Percentiles rank a stretch among this genome's conserved stretches.
Conservation (phyloP, 2,888 invertebrate species). For the Cremastinae sp. region DNA sequence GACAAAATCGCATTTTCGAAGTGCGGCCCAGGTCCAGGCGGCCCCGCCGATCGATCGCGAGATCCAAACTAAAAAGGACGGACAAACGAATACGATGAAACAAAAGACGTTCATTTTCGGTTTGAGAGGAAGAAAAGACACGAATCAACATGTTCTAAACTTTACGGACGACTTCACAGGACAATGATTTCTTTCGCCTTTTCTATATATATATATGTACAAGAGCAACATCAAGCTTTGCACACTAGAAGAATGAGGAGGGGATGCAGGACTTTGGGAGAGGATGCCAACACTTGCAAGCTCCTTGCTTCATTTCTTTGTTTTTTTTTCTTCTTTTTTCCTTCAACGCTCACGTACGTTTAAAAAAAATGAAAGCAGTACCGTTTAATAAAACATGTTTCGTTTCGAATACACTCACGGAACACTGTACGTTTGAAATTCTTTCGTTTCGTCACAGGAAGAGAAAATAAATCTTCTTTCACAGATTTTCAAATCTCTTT, state of each 20-base stretch:
- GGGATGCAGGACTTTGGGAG: neutral
- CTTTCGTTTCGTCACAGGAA: conserved; percentile 32
- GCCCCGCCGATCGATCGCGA: conserved; percentile 80
- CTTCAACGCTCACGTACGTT: conserved; percentile 55
- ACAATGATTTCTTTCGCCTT: conserved; percentile 41
- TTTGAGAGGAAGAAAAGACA: conserved; percentile 82
- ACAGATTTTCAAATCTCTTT: conserved; percentile 42
- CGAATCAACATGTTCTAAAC: conserved; percentile 81
- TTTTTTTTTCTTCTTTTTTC: conserved; percentile 17
- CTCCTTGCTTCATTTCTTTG: conserved; percentile 24
- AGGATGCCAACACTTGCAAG: conserved; percentile 21
- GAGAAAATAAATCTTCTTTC: conserved; percentile 49
- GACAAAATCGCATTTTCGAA: conserved; percentile 84
- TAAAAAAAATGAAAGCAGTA: conserved; percentile 76
- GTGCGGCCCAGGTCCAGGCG: conserved; percentile 85
- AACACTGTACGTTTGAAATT: conserved; percentile 50
- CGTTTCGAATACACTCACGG: conserved; percentile 66
- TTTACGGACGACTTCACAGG: conserved; percentile 61
- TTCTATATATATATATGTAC: too few relatives aligned
- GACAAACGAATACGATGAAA: conserved; percentile 77
- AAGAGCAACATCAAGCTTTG: too few relatives aligned
- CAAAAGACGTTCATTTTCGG: conserved; percentile 83
- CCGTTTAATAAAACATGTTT: conserved; percentile 75
- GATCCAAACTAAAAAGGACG: conserved; percentile 81
- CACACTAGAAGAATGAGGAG: neutral